Evolutionary conservation across 2,888 invertebrate species (phyloP), one percentile per base, ranked within the genome.

Genomic region (Ochropleura leucogaster): DNA sequence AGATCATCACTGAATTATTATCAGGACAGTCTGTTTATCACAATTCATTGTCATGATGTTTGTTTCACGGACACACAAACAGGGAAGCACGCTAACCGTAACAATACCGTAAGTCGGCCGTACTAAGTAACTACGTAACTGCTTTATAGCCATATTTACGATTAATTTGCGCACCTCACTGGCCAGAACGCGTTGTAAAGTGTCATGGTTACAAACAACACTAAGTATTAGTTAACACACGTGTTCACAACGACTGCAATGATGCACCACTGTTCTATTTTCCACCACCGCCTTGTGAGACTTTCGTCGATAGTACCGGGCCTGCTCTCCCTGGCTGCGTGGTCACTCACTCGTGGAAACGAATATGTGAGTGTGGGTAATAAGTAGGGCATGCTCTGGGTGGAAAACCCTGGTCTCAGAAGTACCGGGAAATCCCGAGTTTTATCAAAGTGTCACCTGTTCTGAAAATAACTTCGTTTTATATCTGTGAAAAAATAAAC

Each of bases 181-280:
- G 30, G 53, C 46, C 20, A 53, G 12, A 51, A 80, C 66, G n/a
- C 40, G 18, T 49, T n/a, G 12, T 51, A 63, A 40, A 55, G 14
- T 30, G 55, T 18, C 55, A 62, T 66, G 6, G n/a, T 44, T 42
- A n/a, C 46, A 42, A 82, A n/a, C 3, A 53, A n/a, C n/a, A 40
- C 49, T 20, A 9, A 1, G 47, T 53, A 8, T 30, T 16, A 42
- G 46, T 51, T 10, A 12, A 63, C 8, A 78, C 42, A 79, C 79
- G 78, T 83, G 83, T 49, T 47, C 18, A 51, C 78, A 46, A 47
- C 57, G 57, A 57, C 47, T 78, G 57, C 30, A 69, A 5, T 78
- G 63, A 55, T 83, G 59, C 53, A 53, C 59, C 70, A 78, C 78
- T 78, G 78, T 69, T 69, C 79, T 59, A 53, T 83, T 78, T 78